A percentile compares a stretch with the other conserved stretches of the same genome.
phyloP scores from a whole-genome alignment of 2,113 vertebrate species.

The Mastomys coucha region DNA sequence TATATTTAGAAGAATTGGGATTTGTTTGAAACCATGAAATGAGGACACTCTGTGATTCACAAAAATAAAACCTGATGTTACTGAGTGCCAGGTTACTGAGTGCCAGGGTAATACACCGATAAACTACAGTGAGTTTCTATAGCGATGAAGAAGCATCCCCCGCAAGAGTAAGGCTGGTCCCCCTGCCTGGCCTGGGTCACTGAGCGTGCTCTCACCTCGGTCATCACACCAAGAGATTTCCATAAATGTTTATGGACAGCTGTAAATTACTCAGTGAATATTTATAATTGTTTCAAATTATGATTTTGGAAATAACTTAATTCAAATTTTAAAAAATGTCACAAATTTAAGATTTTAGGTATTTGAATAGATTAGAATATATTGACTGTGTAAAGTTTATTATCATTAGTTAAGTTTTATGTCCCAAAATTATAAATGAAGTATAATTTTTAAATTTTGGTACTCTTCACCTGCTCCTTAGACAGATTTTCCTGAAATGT shows the following conservation, averaged over 20 bases:
- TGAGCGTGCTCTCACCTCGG: not conserved
- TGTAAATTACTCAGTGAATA: not conserved
- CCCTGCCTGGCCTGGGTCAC: not conserved
- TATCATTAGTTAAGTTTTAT: not conserved
- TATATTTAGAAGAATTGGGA: slow-evolving; percentile 27
- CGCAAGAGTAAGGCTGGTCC: not conserved
- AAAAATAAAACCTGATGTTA: not conserved
- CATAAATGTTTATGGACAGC: not conserved
- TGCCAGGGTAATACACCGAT: not conserved
- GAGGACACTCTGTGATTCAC: not conserved
- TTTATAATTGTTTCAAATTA: not conserved
- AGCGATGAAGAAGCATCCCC: not conserved
- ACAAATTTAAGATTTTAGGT: slow-evolving; percentile 31
- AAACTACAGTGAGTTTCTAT: not conserved
- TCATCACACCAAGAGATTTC: not conserved
- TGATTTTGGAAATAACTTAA: slow-evolving; percentile 8
- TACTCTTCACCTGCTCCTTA: not conserved
- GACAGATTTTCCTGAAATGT: slow-evolving; percentile 52
- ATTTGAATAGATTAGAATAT: slow-evolving; percentile 13
- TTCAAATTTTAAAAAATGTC: slow-evolving; percentile 22
- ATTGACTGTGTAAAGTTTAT: not conserved
- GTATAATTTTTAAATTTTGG: slow-evolving; percentile 8
- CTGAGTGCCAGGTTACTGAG: not conserved
- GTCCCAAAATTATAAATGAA: slow-evolving; percentile 34
- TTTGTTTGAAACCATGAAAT: slow-evolving; percentile 30